Evolutionary conservation across 2,797 vertebrate genomes (phyloP), one percentile per base, ranked within the genome.

Genomic region (Pogoniulus pusillus): DNA sequence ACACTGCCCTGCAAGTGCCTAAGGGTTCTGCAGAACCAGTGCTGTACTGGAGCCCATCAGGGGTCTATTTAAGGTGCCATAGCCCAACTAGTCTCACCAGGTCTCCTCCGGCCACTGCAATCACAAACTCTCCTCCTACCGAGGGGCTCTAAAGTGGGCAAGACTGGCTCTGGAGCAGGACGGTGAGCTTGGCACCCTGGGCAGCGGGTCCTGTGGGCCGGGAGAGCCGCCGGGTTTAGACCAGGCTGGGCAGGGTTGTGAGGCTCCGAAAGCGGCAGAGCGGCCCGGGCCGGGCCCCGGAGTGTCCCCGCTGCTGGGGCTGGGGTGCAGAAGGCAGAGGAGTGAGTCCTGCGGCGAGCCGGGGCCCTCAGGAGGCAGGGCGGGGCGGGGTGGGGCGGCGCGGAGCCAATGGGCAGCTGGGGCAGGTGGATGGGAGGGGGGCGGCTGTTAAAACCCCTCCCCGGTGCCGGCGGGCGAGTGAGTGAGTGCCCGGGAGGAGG

Each of bases 361-460:
- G 16, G 18, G 39, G 41, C 26, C 62, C 8, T 12, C 14, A 27
- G 62, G 32, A 41, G 85, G 71, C 43, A 62, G 59, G 34, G 18
- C 10, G n/a, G 70, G 15, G 32, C 16, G 43, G 10, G 12, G 76
- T 45, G 87, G 90, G 55, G 83, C 73, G 24, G 43, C 39, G 74
- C 6, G 47, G 78, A 84, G 77, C 93, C 88, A 90, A 93, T 91
- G 87, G 89, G 93, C 96, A 89, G 87, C 93, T 87, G 93, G 51
- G 74, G 41, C 62, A 62, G 85, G 82, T 90, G 91, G 83, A 78
- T 66, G 59, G 88, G 84, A 62, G 60, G 41, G 17, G 43, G 45
- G 43, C 5, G 19, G 45, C 10, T 22, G 45, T 82, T 85, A 84
- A 82, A 91, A 76, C 49, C 64, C 82, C 23, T 23, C 57, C 74